Evolutionary conservation across 2,888 invertebrate species (phyloP).

Genomic region (Theretra japonica): DNA sequence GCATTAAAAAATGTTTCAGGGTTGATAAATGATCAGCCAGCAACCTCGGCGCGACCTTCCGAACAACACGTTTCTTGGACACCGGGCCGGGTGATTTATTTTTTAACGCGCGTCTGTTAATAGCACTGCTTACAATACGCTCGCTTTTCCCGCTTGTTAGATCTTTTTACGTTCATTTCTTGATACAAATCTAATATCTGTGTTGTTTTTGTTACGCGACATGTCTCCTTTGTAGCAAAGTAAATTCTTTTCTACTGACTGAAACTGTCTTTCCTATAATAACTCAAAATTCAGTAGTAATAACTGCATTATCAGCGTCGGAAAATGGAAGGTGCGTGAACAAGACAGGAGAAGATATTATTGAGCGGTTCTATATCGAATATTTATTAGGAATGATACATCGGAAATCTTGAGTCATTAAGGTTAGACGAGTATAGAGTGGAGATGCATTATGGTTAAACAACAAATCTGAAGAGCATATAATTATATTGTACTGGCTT

Average conservation of each 20-base stretch:
- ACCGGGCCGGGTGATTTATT: constrained; percentile 31
- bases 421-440: background rate
- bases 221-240: background rate
- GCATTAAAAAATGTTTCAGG: constrained; percentile 33
- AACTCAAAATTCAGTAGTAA: too few relatives aligned
- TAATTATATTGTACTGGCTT: too few relatives aligned
- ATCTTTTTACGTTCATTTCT: constrained; percentile 23
- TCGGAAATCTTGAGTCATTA: background rate
- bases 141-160: constrained; percentile 21
- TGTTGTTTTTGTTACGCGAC: background rate
- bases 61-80: constrained; percentile 23
- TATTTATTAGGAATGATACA: background rate
- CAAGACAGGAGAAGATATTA: background rate
- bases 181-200: background rate
- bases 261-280: too few relatives aligned
- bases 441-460: too few relatives aligned
- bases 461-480: too few relatives aligned
- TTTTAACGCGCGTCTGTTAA: constrained; percentile 32
- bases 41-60: constrained; percentile 31
- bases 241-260: too few relatives aligned
- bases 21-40: constrained; percentile 31
- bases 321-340: too few relatives aligned
- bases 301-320: too few relatives aligned
- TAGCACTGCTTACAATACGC: constrained; percentile 26
- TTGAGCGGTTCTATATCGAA: background rate